Percentiles rank a stretch among this genome's conserved stretches.
Conservation (phyloP, 1,140 invertebrate genomes). For the Pseudomyrmex cubaensis region DNA sequence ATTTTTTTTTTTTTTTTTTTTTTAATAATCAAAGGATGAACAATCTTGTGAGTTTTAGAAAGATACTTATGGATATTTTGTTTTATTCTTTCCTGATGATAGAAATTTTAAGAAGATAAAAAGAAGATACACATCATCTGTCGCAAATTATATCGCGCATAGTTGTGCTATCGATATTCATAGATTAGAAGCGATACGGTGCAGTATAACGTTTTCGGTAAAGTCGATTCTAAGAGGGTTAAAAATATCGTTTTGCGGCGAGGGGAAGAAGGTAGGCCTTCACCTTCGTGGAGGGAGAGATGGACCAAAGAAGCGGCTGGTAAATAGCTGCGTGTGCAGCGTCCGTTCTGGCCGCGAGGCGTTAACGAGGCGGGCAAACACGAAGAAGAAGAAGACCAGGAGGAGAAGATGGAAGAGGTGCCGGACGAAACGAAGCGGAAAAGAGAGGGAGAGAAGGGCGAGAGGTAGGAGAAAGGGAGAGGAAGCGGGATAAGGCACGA, state of each 20-base stretch:
- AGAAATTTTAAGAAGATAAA: background rate
- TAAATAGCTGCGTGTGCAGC: slow-evolving; percentile 74
- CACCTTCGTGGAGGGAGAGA: slow-evolving; percentile 53
- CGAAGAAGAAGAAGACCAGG: slow-evolving; percentile 72
- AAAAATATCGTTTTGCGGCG: slow-evolving; percentile 53
- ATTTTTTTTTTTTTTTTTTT: slow-evolving; percentile 6
- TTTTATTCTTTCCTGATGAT: background rate
- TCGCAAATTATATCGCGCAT: background rate
- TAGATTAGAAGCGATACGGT: background rate
- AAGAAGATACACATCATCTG: background rate
- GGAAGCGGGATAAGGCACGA: slow-evolving; percentile 68
- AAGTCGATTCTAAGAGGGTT: slow-evolving; percentile 36
- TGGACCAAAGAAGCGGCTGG: slow-evolving; percentile 69
- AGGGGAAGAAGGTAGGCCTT: slow-evolving; percentile 49
- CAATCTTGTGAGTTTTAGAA: too few species aligned
- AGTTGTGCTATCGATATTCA: slow-evolving; percentile 8
- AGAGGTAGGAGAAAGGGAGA: slow-evolving; percentile 54
- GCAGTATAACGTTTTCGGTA: slow-evolving; percentile 2
- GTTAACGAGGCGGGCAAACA: slow-evolving; percentile 80
- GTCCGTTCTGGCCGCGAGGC: slow-evolving; percentile 75
- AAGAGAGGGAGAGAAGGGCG: slow-evolving; percentile 19
- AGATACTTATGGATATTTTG: background rate
- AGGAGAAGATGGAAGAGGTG: slow-evolving; percentile 71
- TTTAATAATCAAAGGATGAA: too few species aligned
- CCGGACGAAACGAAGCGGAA: slow-evolving; percentile 46